These are phyloP conservation scores for Lasioglossum malachurum DNA, from an alignment of 2,888 invertebrate species.

Conservation along the genomic window DNA sequence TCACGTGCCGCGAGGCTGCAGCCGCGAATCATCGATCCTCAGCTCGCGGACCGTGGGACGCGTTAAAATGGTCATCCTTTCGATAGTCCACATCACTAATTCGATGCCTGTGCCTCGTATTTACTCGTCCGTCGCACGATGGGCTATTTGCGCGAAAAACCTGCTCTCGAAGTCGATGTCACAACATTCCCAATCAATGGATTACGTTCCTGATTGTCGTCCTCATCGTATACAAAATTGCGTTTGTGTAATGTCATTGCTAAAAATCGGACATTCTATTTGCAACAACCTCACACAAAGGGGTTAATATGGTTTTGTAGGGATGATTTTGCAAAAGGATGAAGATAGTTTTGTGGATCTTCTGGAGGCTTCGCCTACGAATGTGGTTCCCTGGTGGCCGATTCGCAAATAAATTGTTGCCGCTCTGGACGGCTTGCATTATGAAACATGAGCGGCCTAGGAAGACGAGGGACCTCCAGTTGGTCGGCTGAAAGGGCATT, in stretches of 20 bases:
- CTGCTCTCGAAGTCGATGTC: not conserved
- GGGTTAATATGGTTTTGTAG: too few species aligned
- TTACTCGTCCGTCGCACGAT: not conserved
- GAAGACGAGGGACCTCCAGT: slow-evolving; percentile 59
- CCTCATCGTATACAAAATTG: too few species aligned
- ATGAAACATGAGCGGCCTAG: slow-evolving; percentile 57
- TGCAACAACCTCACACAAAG: too few species aligned
- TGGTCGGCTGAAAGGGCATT: slow-evolving; percentile 58
- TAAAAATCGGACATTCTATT: too few species aligned
- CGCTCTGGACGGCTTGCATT: slow-evolving; percentile 29
- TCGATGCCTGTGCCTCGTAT: not conserved
- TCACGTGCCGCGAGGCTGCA: slow-evolving; percentile 39
- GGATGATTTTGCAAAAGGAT: too few species aligned
- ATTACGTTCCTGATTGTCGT: not conserved
- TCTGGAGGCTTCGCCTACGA: too few species aligned
- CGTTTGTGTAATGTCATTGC: too few species aligned
- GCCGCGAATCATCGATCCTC: slow-evolving; percentile 52
- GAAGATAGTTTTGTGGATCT: too few species aligned
- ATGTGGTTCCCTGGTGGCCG: too few species aligned
- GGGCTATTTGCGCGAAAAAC: not conserved
- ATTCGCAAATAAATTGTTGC: slow-evolving; percentile 29
- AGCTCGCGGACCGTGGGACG: slow-evolving; percentile 10
- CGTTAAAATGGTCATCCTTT: not conserved
- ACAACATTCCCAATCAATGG: not conserved
- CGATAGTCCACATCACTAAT: not conserved